A percentile compares a stretch with the other conserved stretches of the same genome.
These are phyloP conservation scores for Acipenser oxyrinchus DNA, from an alignment of 2,797 vertebrate genomes.

Conservation along the genomic window DNA sequence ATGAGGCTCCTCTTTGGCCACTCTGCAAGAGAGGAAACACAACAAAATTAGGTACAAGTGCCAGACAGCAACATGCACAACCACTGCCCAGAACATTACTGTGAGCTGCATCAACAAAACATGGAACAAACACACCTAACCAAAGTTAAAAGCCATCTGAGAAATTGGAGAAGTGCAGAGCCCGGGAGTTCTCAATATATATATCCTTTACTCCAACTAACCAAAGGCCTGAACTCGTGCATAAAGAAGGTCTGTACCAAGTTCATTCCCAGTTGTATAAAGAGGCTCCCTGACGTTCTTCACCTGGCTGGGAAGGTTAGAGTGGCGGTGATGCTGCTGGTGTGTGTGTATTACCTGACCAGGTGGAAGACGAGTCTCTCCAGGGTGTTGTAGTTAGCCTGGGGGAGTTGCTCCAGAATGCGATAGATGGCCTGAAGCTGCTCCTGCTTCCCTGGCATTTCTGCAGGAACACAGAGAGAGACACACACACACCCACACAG, in stretches of 20 bases:
- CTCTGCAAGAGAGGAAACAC: constrained; percentile 56
- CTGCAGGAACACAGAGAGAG: constrained; percentile 40
- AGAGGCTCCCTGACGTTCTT: no score
- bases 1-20: constrained; percentile 77
- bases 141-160: background rate
- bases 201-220: no score
- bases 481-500: background rate
- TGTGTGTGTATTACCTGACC: constrained; percentile 65
- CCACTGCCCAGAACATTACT: background rate
- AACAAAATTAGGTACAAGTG: constrained; percentile 12
- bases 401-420: constrained; percentile 80
- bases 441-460: constrained; percentile 79
- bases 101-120: background rate
- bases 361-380: constrained; percentile 93
- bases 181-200: background rate
- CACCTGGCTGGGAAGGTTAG: no score
- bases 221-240: no score
- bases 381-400: constrained; percentile 74
- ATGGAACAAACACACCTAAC: background rate
- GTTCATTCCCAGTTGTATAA: no score
- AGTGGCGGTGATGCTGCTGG: no score
- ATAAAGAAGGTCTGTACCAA: no score
- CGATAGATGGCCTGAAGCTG: constrained; percentile 78
- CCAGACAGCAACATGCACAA: background rate
- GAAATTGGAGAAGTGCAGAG: background rate